Evolutionary conservation across 2,888 invertebrate species (phyloP), one percentile per base, ranked within the genome.

Genomic region (Lydus trimaculatus): DNA sequence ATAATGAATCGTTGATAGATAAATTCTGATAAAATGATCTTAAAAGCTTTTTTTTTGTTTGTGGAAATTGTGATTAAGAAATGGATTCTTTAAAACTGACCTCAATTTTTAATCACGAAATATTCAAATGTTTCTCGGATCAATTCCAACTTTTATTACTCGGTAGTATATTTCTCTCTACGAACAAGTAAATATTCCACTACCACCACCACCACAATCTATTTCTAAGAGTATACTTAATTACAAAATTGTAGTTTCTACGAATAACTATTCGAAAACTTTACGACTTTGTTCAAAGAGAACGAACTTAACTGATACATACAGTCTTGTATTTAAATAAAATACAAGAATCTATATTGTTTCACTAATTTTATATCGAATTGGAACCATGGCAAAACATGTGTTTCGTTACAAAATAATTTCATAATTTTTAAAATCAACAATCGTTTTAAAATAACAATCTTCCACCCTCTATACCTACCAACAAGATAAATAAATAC

Each of bases 171-270:
- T 52, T 25, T 52, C 43, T 43, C 23, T 23, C 25, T 48, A 13
- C 13, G 1, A 52, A 52, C 11, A 11, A 52, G 9, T 8, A 48
- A 48, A 48, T 48, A 48, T 48, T 8, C 23, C 5, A 52, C 23
- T 13, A 25, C 52, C 23, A 52, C 25, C 52, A 8, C 23, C 5
- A 52, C 23, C 25, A 25, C 52, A 52, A 52, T 52, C 52, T 52
- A 52, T 52, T 52, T 52, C 52, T 13, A 20, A 52, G 52, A 52
- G 52, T 52, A 8, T 23, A 52, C 25, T 52, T 52, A 52, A 52
- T 52, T 52, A 52, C 52, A 52, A 52, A 52, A 52, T 52, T 25
- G 52, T 52, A 52, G 52, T 52, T 52, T 52, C 52, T 52, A 23
- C 52, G 52, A 52, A 52, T 52, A 23, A 52, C 52, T 52, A 52